phyloP scores from a whole-genome alignment of 2,113 vertebrate species.

The Protobothrops mucrosquamatus region DNA sequence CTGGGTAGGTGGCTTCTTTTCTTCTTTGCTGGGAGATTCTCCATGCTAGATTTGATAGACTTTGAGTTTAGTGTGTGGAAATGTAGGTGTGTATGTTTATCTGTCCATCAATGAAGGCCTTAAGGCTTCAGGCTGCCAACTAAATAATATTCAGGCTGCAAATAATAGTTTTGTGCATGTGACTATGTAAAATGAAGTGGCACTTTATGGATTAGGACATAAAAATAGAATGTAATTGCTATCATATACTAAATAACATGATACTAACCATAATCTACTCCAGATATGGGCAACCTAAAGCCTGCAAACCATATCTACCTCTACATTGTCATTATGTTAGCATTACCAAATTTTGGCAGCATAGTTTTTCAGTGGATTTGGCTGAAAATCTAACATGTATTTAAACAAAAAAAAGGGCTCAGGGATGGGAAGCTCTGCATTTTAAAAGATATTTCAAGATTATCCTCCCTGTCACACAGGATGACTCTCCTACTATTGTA shows the following conservation, averaged over 20 bases:
- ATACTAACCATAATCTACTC: background rate
- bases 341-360: background rate
- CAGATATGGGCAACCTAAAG: background rate
- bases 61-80: background rate
- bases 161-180: background rate
- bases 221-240: background rate
- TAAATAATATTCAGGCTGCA: background rate
- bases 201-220: background rate
- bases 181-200: background rate
- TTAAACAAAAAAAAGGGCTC: background rate
- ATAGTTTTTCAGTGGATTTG: background rate
- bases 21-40: background rate
- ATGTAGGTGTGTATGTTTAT: background rate
- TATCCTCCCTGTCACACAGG: background rate
- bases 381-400: background rate
- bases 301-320: background rate
- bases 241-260: background rate
- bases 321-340: background rate
- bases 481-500: background rate
- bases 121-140: background rate
- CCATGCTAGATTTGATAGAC: background rate
- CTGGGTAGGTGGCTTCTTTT: conserved; percentile 68
- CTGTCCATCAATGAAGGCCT: background rate
- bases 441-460: background rate
- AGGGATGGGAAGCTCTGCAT: background rate